Base-by-base conservation (phyloP, 1,140 invertebrate genomes). In the Episyrphus balteatus region DNA sequence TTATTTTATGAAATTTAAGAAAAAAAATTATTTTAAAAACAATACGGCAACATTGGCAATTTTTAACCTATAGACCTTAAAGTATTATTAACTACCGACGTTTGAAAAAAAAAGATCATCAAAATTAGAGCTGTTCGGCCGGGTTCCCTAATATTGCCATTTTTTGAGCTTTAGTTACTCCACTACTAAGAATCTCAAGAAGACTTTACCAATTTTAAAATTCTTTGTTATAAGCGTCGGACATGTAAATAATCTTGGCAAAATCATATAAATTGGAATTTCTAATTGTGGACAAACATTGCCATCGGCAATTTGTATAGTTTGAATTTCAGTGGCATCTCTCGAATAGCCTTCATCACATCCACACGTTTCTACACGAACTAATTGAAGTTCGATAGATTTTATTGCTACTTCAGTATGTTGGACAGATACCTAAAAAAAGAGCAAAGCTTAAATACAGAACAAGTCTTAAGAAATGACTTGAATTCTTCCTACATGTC, bases 271-370 rank as follows among this genome's bases (percentile, higher is more conserved):
- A 65, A 98, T 89, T 17, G 93, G 92, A 59, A 98, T 84, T 39
- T 82, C 72, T 11, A 94, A 70, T 46, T 82, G 83, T 47, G 83
- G 79, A 41, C 78, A 76, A 39, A 94, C 80, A 72, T 96, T 89
- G 18, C 93, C 93, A 66, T 93, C 91, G 2, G 88, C 91, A 51
- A 98, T 87, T 76, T 98, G 93, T 67, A 97, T 94, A 66, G 94
- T 97, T 74, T 96, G 93, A 55, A 98, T 92, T 76, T 98, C 94
- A 3, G 93, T 97, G 3, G 91, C 92, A 75, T 98, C 92, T 75
- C 83, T 83, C 5, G 92, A 86, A 72, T 88, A 94, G 38, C 92
- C 93, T 70, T 97, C 93, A 1, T 88, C 84, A 73, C 89, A 93
- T 34, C 92, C 93, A 70, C 92, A 96, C 0, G 92, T 96, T 70